These are phyloP conservation scores for Pteruthius melanotis DNA, from an alignment of 2,113 vertebrate species.

Conservation along the genomic window DNA sequence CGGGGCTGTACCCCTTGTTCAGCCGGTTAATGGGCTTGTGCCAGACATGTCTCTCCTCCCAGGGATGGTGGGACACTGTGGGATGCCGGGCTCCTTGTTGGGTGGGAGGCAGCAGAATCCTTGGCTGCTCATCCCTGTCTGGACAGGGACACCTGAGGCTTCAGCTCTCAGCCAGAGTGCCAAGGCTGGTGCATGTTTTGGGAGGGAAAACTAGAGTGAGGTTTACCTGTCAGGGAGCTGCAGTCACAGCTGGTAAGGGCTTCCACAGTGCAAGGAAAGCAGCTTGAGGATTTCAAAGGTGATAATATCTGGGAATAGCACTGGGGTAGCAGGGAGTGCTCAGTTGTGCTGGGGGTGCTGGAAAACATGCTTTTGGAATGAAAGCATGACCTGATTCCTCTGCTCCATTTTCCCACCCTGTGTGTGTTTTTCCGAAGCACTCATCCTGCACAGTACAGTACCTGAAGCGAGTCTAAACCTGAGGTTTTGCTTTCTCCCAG, in stretches of 20 bases:
- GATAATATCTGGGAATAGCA: neutral
- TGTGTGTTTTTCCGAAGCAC: neutral
- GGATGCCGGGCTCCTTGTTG: neutral
- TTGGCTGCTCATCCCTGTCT: neutral
- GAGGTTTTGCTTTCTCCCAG: neutral
- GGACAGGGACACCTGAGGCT: neutral
- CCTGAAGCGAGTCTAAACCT: neutral
- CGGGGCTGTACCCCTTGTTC: neutral
- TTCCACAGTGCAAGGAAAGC: neutral
- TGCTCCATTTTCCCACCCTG: neutral
- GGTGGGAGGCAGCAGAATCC: neutral
- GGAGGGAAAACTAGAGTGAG: neutral
- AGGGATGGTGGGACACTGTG: neutral
- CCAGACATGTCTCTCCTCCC: rapidly evolving
- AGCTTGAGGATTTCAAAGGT: neutral
- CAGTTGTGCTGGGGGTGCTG: neutral
- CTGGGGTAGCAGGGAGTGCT: neutral
- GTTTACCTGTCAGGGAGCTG: neutral
- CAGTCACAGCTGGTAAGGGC: neutral
- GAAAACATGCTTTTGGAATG: neutral
- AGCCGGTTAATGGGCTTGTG: neutral
- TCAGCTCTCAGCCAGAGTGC: neutral
- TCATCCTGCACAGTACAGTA: neutral
- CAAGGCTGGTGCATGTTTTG: neutral
- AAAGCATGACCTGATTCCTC: neutral